Evolutionary conservation across 2,888 invertebrate genomes (phyloP), one percentile per base, ranked within the genome.

Genomic region (Pristionchus japonicus): DNA sequence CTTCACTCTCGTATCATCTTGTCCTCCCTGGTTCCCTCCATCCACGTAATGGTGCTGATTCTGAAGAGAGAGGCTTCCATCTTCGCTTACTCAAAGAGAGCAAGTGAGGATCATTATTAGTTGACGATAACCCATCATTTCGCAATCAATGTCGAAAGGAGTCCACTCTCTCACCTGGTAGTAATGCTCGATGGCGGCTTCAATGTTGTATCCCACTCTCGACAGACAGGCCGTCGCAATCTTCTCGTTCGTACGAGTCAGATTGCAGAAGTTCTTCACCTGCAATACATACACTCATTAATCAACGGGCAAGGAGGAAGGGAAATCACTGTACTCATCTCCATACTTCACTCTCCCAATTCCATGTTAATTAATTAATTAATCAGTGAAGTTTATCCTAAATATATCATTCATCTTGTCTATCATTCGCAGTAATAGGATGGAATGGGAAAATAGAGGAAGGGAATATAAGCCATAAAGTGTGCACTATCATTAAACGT

Each of bases 191-290:
- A 90, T 91, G 27, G 93, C 93, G 89, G 90, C 89, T 52, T 94
- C 94, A 64, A 93, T 89, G 82, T 92, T 93, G 93, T 93, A 94
- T 77, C 92, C 91, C 23, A 91, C 89, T 77, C 91, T 90, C 7
- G 90, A 85, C 89, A 94, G 88, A 90, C 91, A 94, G 27, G 87
- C 88, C 13, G 93, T 88, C 1, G 93, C 93, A 4, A 89, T 88
- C 31, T 86, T 27, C 57, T 92, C 92, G 64, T 34, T 67, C 15
- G 89, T 74, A 31, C 89, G 89, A 37, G 91, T 91, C 90, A 90
- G 91, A 88, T 89, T 90, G 37, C 90, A 87, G 86, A 92, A 92
- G 27, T 90, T 88, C 15, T 88, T 88, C 77, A 91, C 89, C 90
- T 91, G 88, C 15, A 83, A 52, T 47, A 13, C 13, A 27, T 20